Evolutionary conservation across 2,888 invertebrate species (phyloP), one percentile per base, ranked within the genome.

Genomic region (Deilephila elpenor): DNA sequence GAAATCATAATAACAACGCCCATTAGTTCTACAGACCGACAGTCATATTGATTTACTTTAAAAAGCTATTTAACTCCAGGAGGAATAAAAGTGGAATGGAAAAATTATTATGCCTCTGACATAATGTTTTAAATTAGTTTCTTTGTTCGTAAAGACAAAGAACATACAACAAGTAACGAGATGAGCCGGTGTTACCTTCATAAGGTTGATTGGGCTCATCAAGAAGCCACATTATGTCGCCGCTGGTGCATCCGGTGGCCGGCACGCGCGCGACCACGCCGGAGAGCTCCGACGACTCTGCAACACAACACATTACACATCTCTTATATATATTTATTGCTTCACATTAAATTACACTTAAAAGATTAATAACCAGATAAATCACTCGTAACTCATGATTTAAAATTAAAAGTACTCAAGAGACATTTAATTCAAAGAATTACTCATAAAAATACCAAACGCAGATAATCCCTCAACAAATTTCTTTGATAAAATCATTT

Each of bases 161-260:
- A 56, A 56, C 5, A 5, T 73, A 44, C 56, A 76, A 74, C 76
- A 62, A 72, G 74, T 76, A 74, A 37, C 56, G 37, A 73, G 37
- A 59, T 78, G 79, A 77, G 80, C 79, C 76, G 77, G 75, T 82
- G 86, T 91, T 90, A 96, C 96, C 96, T 95, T 96, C 95, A 91
- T 96, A 96, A 85, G 95, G 95, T 87, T 95, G 94, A 89, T 95
- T 94, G 85, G 96, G 96, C 91, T 96, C 96, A 91, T 96, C 96
- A 88, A 96, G 94, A 87, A 96, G 95, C 96, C 96, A 96, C 96
- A 96, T 96, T 88, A 95, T 96, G 92, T 95, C 95, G 88, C 95
- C 95, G 89, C 92, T 94, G 85, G 92, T 89, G 88, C 94, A 94
- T 93, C 94, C 93, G 93, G 95, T 95, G 83, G 95, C 94, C 89